Conservation (phyloP, 2,888 invertebrate species). For the Petrolisthes cinctipes region DNA sequence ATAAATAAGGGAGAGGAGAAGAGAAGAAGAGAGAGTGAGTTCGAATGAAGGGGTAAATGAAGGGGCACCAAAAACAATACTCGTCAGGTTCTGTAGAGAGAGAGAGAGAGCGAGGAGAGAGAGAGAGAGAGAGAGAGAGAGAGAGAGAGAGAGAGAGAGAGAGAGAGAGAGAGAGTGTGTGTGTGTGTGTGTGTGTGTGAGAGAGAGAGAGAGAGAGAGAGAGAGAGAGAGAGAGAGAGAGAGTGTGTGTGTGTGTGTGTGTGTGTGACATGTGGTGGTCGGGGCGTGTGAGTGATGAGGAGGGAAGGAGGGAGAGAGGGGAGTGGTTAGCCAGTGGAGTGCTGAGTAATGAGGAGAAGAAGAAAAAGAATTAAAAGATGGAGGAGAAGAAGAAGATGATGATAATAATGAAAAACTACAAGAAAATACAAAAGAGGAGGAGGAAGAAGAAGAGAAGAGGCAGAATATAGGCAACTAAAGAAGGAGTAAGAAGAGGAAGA, state of each 20-base stretch:
- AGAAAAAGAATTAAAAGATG: not conserved
- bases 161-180: not conserved
- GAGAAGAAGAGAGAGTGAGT: not conserved
- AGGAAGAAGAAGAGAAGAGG: not conserved
- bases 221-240: too few species aligned
- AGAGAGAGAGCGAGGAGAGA: too few species aligned
- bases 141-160: too few species aligned
- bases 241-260: too few species aligned
- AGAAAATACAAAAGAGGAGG: not conserved
- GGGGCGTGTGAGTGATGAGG: not conserved
- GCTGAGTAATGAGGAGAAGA: not conserved
- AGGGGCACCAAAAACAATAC: too few species aligned
- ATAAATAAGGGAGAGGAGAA: not conserved
- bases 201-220: too few species aligned
- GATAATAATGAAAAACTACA: not conserved
- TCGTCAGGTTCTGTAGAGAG: too few species aligned
- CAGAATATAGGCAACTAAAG: not conserved
- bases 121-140: too few species aligned
- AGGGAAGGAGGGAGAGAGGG: not conserved
- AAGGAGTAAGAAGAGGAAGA: not conserved
- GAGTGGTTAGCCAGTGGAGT: not conserved
- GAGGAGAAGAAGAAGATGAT: not conserved
- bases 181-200: too few species aligned
- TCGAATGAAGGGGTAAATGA: not conserved
- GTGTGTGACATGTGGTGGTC: not conserved